Percentiles rank a stretch among this genome's conserved stretches.
phyloP scores from a whole-genome alignment of 2,888 invertebrate species.

The Leuctra nigra region DNA sequence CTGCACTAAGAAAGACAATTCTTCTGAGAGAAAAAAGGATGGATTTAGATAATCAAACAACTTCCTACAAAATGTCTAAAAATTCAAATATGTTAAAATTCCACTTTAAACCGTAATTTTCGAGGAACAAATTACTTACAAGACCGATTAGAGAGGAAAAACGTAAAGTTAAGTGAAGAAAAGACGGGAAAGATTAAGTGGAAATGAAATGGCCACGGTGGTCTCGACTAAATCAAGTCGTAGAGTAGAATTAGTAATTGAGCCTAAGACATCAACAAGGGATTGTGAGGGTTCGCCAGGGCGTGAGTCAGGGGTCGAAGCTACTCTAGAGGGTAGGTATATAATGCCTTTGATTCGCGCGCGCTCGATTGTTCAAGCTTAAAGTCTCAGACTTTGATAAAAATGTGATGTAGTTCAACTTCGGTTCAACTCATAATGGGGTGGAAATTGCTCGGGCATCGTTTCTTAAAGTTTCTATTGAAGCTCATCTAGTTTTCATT shows the following conservation, averaged over 20 bases:
- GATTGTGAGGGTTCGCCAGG: background rate
- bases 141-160: no score
- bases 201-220: no score
- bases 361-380: background rate
- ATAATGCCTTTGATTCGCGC: background rate
- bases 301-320: background rate
- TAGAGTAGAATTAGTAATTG: conserved; percentile 12
- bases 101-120: no score
- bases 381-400: background rate
- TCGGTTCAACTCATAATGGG: background rate
- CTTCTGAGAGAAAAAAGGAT: no score
- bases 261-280: conserved; percentile 13
- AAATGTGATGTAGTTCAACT: background rate
- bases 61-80: no score
- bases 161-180: no score
- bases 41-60: no score
- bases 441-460: background rate
- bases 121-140: no score
- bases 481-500: background rate
- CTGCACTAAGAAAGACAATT: no score
- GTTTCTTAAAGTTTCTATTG: background rate
- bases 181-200: no score
- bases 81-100: no score
- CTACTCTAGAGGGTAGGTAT: background rate
- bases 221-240: conserved; percentile 6